phyloP scores from a whole-genome alignment of 2,113 vertebrate species.

The Onychorhynchus coronatus region DNA sequence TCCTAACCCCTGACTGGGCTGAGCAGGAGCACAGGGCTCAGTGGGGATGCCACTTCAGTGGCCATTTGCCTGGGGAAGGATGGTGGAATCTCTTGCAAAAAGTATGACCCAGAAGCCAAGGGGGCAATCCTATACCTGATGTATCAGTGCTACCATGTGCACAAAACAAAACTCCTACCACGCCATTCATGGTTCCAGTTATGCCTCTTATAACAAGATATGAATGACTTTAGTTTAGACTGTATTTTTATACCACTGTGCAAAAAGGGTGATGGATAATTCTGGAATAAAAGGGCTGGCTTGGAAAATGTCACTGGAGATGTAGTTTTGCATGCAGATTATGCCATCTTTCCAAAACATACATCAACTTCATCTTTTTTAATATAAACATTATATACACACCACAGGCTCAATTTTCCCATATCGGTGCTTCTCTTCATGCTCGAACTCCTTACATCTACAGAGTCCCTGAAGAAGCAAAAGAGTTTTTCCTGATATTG shows the following conservation, averaged over 20 bases:
- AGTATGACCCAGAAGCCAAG: background rate
- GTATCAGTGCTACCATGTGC: background rate
- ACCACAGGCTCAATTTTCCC: conserved; percentile 90
- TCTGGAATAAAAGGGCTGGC: conserved; percentile 3
- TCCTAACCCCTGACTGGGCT: background rate
- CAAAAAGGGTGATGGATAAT: background rate
- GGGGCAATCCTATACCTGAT: background rate
- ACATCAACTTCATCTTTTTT: background rate
- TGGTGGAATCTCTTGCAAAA: background rate
- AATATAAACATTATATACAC: conserved; percentile 28
- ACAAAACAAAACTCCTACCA: background rate
- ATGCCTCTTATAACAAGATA: background rate
- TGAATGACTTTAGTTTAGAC: background rate
- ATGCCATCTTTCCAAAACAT: background rate
- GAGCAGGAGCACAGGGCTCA: background rate
- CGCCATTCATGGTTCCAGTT: background rate
- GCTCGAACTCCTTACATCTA: conserved; percentile 91
- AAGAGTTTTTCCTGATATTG: conserved; percentile 80
- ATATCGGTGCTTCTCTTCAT: conserved; percentile 92
- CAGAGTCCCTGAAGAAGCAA: conserved; percentile 86
- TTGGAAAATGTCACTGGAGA: conserved; percentile 3
- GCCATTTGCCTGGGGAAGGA: background rate
- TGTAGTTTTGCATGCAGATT: background rate
- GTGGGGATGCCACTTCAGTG: background rate
- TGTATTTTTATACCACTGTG: background rate